Percentiles rank a stretch among this genome's conserved stretches.
Evolutionary conservation across 2,797 vertebrate species (phyloP).

Genomic region (Eremophila alpestris): DNA sequence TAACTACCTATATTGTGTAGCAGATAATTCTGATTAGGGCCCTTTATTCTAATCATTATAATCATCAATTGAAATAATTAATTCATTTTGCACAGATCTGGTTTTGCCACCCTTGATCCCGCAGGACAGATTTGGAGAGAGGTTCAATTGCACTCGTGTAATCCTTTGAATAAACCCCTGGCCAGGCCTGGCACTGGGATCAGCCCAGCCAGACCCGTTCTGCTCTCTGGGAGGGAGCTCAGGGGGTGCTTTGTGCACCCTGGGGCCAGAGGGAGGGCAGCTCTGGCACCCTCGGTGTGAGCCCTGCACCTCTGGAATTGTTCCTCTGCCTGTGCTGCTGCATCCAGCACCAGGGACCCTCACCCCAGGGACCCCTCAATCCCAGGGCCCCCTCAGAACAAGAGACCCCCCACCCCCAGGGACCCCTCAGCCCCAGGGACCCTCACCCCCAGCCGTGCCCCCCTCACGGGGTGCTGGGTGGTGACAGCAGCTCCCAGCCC

Average conservation of each 20-base stretch:
- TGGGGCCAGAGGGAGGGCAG: neutral
- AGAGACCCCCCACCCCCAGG: too few species aligned
- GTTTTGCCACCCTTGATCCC: neutral
- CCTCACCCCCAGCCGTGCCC: too few species aligned
- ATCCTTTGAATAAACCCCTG: neutral
- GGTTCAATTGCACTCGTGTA: neutral
- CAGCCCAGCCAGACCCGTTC: accelerated
- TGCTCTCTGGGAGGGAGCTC: neutral
- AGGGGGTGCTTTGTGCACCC: neutral
- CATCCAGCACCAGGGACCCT: too few species aligned
- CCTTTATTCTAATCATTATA: neutral
- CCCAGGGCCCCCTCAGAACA: too few species aligned
- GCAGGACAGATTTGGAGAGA: neutral
- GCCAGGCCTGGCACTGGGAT: neutral
- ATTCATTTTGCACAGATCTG: neutral
- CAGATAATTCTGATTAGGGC: neutral
- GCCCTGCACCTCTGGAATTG: too few species aligned
- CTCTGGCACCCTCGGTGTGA: too few species aligned
- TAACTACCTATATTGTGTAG: neutral
- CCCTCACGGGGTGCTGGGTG: too few species aligned
- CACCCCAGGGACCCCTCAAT: too few species aligned
- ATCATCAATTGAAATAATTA: neutral
- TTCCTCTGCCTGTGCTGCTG: too few species aligned
- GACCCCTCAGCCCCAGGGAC: too few species aligned
- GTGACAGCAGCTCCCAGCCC: too few species aligned